Evolutionary conservation across 2,888 invertebrate species (phyloP).

Genomic region (Caenorhabditis sulstoni): DNA sequence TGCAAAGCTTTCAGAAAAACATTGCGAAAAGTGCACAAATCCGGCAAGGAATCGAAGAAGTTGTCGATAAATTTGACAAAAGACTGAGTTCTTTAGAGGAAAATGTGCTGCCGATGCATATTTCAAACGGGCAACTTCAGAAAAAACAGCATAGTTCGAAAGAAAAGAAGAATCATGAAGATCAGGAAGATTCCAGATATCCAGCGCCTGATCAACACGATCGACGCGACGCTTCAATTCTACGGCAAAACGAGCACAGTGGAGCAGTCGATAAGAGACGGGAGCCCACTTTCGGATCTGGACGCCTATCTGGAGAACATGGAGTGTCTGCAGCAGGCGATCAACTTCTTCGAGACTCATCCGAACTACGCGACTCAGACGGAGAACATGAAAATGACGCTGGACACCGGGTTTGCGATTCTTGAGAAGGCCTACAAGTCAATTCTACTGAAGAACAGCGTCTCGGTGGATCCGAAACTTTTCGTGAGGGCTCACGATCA

Average conservation of each 20-base stretch:
- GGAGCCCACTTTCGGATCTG: slow-evolving; percentile 62
- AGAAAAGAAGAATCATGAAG: background rate
- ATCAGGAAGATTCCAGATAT: slow-evolving; percentile 86
- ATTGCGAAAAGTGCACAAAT: slow-evolving; percentile 71
- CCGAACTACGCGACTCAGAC: slow-evolving; percentile 68
- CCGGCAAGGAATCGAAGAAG: slow-evolving; percentile 60
- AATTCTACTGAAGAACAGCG: slow-evolving; percentile 65
- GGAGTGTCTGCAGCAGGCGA: slow-evolving; percentile 76
- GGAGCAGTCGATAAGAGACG: slow-evolving; percentile 82
- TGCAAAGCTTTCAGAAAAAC: slow-evolving; percentile 71
- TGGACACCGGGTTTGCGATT: slow-evolving; percentile 74
- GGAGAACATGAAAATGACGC: slow-evolving; percentile 75
- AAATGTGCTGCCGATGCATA: slow-evolving; percentile 78
- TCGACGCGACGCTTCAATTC: slow-evolving; percentile 95
- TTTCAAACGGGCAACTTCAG: slow-evolving; percentile 76
- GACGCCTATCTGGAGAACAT: slow-evolving; percentile 76
- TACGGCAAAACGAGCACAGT: slow-evolving; percentile 95
- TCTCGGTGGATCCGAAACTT: slow-evolving; percentile 56
- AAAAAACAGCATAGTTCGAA: slow-evolving; percentile 77
- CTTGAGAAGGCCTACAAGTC: slow-evolving; percentile 77
- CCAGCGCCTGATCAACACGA: slow-evolving; percentile 89
- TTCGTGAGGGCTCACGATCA: slow-evolving; percentile 44
- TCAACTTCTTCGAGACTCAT: slow-evolving; percentile 69
- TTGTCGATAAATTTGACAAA: slow-evolving; percentile 71
- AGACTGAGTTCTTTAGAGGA: slow-evolving; percentile 71